Conservation (phyloP, 2,797 vertebrate genomes). For the Danio albolineatus region DNA sequence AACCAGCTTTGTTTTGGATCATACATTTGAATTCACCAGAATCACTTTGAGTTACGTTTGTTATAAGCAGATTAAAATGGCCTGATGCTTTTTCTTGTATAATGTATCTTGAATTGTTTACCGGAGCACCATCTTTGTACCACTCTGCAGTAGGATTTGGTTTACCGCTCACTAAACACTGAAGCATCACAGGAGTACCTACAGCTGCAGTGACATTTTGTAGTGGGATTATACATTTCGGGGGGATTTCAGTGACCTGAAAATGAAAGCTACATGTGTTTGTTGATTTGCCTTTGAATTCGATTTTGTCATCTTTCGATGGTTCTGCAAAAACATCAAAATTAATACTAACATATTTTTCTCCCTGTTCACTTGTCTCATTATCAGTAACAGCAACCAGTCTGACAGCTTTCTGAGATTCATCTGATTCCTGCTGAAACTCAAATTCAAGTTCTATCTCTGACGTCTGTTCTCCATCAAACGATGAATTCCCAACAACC, state of each 20-base stretch:
- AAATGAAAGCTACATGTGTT: slow-evolving; percentile 92
- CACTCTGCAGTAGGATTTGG: slow-evolving; percentile 85
- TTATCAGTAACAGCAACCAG: slow-evolving; percentile 83
- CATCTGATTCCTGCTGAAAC: slow-evolving; percentile 79
- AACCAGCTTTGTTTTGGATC: slow-evolving; percentile 86
- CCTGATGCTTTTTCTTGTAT: slow-evolving; percentile 87
- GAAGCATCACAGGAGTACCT: slow-evolving; percentile 88
- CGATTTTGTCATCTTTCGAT: slow-evolving; percentile 82
- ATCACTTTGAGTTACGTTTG: slow-evolving; percentile 82
- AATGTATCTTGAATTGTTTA: slow-evolving; percentile 85
- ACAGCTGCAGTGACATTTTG: slow-evolving; percentile 83
- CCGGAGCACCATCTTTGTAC: slow-evolving; percentile 86
- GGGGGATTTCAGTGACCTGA: slow-evolving; percentile 87
- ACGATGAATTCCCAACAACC: slow-evolving; percentile 80
- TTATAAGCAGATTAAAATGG: slow-evolving; percentile 89
- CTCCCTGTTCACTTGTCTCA: slow-evolving; percentile 79
- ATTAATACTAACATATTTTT: slow-evolving; percentile 82
- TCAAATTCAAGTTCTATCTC: slow-evolving; percentile 92
- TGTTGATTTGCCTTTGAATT: slow-evolving; percentile 87
- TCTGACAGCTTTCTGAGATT: slow-evolving; percentile 82
- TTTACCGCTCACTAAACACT: slow-evolving; percentile 89
- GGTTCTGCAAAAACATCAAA: slow-evolving; percentile 88
- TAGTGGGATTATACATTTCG: slow-evolving; percentile 87
- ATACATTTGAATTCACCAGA: slow-evolving; percentile 91
- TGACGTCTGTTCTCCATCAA: slow-evolving; percentile 81